Evolutionary conservation across 1,140 invertebrate species (phyloP).

Genomic region (Papilio polytes): DNA sequence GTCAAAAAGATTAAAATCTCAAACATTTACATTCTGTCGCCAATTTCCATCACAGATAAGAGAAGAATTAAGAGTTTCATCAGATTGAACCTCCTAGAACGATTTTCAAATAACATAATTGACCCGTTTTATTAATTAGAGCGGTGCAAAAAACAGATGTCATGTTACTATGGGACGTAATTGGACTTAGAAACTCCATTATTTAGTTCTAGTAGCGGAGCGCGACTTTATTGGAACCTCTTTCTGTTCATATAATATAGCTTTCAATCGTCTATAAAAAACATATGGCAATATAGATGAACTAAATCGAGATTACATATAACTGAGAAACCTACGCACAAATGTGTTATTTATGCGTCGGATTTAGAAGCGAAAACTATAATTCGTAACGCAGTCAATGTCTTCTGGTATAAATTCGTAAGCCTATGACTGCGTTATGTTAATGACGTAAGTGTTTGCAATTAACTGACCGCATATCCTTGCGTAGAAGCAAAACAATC

Average conservation of each 20-base stretch:
- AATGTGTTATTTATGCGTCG: background rate
- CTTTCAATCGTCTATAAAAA: background rate
- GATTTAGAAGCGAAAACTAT: background rate
- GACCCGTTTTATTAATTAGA: background rate
- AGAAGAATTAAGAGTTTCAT: background rate
- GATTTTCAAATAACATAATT: background rate
- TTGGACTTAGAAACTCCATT: background rate
- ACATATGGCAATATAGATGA: background rate
- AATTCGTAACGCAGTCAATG: background rate
- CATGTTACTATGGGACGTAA: background rate
- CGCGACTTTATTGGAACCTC: too few relatives aligned
- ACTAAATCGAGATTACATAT: background rate
- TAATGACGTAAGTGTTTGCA: conserved; percentile 22
- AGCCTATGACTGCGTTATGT: background rate
- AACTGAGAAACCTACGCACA: background rate
- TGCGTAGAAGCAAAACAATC: conserved; percentile 14
- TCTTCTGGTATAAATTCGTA: background rate
- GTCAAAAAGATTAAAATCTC: background rate
- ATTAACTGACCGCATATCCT: conserved; percentile 11
- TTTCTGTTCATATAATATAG: too few relatives aligned
- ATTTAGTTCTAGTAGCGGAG: background rate
- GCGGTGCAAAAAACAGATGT: background rate
- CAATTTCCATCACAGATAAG: background rate
- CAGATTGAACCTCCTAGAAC: background rate
- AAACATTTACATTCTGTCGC: background rate